Evolutionary conservation across 2,888 invertebrate genomes (phyloP).

Genomic region (Clostera curtula): DNA sequence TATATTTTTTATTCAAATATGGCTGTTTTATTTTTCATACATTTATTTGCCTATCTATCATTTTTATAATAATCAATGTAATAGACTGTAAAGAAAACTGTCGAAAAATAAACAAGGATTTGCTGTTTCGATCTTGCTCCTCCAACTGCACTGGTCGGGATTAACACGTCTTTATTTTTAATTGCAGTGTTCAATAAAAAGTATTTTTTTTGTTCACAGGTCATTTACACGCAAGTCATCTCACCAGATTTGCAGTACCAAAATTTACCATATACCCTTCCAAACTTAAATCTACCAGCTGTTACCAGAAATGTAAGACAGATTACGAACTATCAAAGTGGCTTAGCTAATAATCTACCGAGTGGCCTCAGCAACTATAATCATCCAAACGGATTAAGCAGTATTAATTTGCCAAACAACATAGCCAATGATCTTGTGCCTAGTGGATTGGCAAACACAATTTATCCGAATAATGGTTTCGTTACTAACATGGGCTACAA

Average conservation of each 20-base stretch:
- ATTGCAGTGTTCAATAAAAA: no score
- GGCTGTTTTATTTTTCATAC: no score
- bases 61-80: no score
- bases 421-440: no score
- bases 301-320: constrained; percentile 11
- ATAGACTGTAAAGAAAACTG: no score
- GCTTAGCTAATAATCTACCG: constrained; percentile 2
- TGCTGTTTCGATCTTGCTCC: no score
- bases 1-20: no score
- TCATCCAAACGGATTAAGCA: constrained; percentile 2
- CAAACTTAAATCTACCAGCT: not conserved
- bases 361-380: not conserved
- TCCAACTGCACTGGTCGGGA: no score
- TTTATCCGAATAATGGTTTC: constrained; percentile 5
- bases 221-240: constrained; percentile 19
- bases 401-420: constrained; percentile 1
- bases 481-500: no score
- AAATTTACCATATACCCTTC: constrained; percentile 5
- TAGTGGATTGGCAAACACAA: constrained; percentile 1
- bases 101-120: no score
- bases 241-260: constrained; percentile 14
- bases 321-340: not conserved
- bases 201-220: constrained; percentile 21
- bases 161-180: no score
- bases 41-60: no score